A percentile compares a stretch with the other conserved stretches of the same genome.
These are phyloP conservation scores for Alosa alosa DNA, from an alignment of 2,113 vertebrate species.

Conservation along the genomic window DNA sequence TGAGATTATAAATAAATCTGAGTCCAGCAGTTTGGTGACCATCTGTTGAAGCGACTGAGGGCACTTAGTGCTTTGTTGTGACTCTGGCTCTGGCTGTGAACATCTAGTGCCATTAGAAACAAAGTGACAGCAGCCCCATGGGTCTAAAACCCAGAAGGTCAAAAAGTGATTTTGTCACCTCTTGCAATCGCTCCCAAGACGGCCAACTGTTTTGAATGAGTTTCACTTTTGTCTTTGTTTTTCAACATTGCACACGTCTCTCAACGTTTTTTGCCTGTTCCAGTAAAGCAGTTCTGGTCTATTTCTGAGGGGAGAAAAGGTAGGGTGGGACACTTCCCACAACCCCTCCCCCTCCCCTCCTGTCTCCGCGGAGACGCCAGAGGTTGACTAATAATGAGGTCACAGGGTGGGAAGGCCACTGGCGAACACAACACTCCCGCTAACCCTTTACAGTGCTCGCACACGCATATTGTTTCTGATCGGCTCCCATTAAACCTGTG, in stretches of 20 bases:
- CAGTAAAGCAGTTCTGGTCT: not conserved
- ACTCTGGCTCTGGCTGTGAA: not conserved
- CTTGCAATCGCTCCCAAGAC: not conserved
- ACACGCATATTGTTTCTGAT: slow-evolving; percentile 59
- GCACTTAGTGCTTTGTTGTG: not conserved
- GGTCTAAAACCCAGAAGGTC: not conserved
- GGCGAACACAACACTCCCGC: slow-evolving; percentile 55
- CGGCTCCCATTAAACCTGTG: slow-evolving; percentile 48
- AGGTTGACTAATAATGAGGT: slow-evolving; percentile 53
- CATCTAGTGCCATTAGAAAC: not conserved
- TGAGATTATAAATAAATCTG: not conserved
- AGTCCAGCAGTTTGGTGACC: not conserved
- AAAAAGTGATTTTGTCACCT: not conserved
- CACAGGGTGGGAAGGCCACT: slow-evolving; percentile 53
- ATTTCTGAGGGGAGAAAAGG: not conserved
- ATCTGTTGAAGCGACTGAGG: not conserved
- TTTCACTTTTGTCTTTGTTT: not conserved
- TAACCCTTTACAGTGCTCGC: slow-evolving; percentile 58
- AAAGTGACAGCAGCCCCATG: not conserved
- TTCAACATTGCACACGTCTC: not conserved
- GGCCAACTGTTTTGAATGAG: not conserved
- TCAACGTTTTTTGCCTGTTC: not conserved
- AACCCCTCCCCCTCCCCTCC: not conserved
- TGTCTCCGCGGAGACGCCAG: slow-evolving; percentile 46
- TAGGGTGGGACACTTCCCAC: not conserved